Evolutionary conservation across 2,888 invertebrate genomes (phyloP), one percentile per base, ranked within the genome.

Genomic region (Megaustenia siamemsis): DNA sequence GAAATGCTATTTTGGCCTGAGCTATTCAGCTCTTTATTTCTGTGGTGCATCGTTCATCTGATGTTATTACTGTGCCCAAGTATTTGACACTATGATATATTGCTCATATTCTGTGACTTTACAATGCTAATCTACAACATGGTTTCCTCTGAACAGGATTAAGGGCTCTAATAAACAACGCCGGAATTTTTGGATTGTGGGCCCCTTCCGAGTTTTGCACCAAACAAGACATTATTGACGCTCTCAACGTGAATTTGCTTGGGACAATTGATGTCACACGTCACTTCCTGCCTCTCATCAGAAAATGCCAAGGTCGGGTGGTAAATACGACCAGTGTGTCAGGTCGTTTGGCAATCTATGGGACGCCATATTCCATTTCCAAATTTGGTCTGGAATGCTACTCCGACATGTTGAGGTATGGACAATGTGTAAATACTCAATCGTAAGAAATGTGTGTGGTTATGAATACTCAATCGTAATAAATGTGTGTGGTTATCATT

Each of bases 301-400:
- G 82, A 15, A 73, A 75, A 63, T 43, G 66, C 4, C n/a, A 66
- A 12, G 82, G 82, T 21, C 82, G 82, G 24, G 35, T 82, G 1
- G 75, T 82, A 1, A 82, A 82, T 49, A 66, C 66, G 18, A 24
- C 63, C 21, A 75, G 82, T 32, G 8, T 49, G 6, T 18, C 6
- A 0, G 82, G 75, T 4, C 75, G 82, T 4, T 10, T 91, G 40
- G 90, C 89, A 0, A 76, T 87, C 5, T 85, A 87, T 0, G 40
- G 86, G 8, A 63, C 88, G 1, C 90, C 90, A 0, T 92, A 92
- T 82, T 88, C 87, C 53, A 88, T 90, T 3, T 91, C 92, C 56
- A 92, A 93, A 75, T 90, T 86, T 60, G 92, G 88, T 3, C 87
- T 92, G n/a, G 91, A 92, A 78, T 91, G 89, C 24, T 92, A 90